Conservation (phyloP, 2,113 vertebrate genomes). For the human region DNA sequence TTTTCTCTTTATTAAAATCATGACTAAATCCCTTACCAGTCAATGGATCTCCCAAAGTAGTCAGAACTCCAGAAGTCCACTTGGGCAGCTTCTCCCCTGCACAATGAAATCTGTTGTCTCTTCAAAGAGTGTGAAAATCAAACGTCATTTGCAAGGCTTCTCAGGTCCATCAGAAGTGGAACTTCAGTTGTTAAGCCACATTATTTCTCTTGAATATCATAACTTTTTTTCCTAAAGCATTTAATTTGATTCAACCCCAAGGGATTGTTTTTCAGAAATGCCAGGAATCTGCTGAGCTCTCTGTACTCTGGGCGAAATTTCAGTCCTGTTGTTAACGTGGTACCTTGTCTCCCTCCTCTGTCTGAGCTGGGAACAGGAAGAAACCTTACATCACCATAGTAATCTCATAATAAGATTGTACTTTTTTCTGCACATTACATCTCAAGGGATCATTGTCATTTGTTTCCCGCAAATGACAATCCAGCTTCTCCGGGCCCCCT, state of each 20-base stretch:
- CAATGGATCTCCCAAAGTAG: neutral
- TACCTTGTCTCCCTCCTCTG: conserved; percentile 75
- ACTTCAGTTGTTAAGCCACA: neutral
- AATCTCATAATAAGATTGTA: conserved; percentile 21
- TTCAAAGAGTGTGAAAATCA: neutral
- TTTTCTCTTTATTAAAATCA: neutral
- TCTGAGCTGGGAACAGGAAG: conserved; percentile 65
- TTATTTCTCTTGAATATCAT: conserved; percentile 25
- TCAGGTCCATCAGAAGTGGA: neutral
- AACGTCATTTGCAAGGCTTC: neutral
- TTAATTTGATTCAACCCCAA: conserved; percentile 45
- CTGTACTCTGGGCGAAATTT: neutral
- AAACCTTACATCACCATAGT: conserved; percentile 34
- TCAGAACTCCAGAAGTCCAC: neutral
- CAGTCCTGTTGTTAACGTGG: conserved; percentile 18
- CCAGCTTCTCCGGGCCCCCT: conserved; percentile 28
- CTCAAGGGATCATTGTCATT: conserved; percentile 56
- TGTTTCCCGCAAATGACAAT: conserved; percentile 66
- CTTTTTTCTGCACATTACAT: conserved; percentile 45
- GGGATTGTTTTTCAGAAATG: conserved; percentile 21
- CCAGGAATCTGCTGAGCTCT: neutral
- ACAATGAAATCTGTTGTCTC: neutral
- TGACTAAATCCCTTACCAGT: neutral
- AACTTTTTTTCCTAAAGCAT: conserved; percentile 4
- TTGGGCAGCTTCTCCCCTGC: neutral